phyloP scores from a whole-genome alignment of 2,797 vertebrate species.

The Sebastes trivittatus region DNA sequence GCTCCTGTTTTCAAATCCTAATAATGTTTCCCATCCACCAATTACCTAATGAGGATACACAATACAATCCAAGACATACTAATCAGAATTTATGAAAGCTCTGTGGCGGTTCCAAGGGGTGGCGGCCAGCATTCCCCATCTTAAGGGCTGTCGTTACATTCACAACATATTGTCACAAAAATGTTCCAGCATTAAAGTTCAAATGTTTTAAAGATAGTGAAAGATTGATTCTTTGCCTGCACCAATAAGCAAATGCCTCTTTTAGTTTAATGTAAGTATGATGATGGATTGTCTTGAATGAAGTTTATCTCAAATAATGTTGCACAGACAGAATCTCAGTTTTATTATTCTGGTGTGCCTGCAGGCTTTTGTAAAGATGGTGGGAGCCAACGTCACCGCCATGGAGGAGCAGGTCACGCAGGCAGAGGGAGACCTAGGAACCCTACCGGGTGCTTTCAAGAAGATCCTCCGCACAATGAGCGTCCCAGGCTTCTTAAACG shows the following conservation, averaged over 20 bases:
- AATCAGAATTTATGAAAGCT: neutral
- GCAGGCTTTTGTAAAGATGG: conserved; percentile 92
- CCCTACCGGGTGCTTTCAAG: conserved; percentile 88
- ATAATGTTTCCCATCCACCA: neutral
- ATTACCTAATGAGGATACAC: neutral
- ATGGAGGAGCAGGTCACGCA: conserved; percentile 93
- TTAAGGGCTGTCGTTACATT: neutral
- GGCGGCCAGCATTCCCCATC: neutral
- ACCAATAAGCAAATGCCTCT: neutral
- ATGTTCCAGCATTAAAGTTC: neutral
- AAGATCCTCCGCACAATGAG: conserved; percentile 91
- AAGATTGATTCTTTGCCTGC: neutral
- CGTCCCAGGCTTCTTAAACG: conserved; percentile 88
- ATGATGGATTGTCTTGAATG: neutral
- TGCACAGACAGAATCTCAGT: neutral
- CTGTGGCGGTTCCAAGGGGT: too few species aligned
- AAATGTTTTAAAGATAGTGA: neutral
- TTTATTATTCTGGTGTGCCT: neutral
- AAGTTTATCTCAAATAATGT: neutral
- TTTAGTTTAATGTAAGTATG: neutral
- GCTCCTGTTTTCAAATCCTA: neutral
- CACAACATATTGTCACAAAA: neutral
- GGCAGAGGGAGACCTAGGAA: conserved; percentile 90
- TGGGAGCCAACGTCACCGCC: conserved; percentile 84
- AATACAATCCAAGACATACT: neutral